Conservation (phyloP, 2,888 invertebrate genomes). For the Erebia epiphron region DNA sequence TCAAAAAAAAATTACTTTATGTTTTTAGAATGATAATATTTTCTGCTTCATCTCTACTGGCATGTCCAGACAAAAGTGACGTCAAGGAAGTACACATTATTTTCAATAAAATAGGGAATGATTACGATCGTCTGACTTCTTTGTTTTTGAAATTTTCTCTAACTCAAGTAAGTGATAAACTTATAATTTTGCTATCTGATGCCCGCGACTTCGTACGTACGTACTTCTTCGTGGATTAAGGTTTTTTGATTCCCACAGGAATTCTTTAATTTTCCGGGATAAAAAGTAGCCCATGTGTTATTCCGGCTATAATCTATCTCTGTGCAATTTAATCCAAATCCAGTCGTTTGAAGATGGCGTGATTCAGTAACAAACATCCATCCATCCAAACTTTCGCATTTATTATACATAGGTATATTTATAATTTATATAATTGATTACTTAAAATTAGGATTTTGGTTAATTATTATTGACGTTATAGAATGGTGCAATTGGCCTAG, state of each 20-base stretch:
- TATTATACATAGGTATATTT: too few species aligned
- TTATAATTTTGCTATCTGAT: not conserved
- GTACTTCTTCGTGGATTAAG: too few species aligned
- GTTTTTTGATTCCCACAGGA: too few species aligned
- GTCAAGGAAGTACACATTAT: conserved; percentile 67
- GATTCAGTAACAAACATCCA: too few species aligned
- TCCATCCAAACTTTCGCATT: too few species aligned
- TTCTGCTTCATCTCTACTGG: conserved; percentile 68
- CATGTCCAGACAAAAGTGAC: conserved; percentile 69
- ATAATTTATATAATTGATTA: too few species aligned
- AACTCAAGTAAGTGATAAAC: conserved; percentile 56
- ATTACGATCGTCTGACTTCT: conserved; percentile 65
- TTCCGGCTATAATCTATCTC: not conserved
- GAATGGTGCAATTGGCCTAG: conserved; percentile 59
- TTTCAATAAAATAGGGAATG: conserved; percentile 64
- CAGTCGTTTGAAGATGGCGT: too few species aligned
- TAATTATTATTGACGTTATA: conserved; percentile 38
- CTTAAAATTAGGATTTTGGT: too few species aligned
- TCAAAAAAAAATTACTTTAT: not conserved
- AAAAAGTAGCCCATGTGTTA: not conserved
- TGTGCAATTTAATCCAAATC: not conserved
- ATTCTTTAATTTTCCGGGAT: too few species aligned
- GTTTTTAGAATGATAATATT: conserved; percentile 72
- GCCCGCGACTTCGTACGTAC: not conserved
- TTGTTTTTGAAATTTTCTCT: conserved; percentile 69